Conservation (phyloP, 2,113 vertebrate genomes). For the Pycnonotus jocosus region DNA sequence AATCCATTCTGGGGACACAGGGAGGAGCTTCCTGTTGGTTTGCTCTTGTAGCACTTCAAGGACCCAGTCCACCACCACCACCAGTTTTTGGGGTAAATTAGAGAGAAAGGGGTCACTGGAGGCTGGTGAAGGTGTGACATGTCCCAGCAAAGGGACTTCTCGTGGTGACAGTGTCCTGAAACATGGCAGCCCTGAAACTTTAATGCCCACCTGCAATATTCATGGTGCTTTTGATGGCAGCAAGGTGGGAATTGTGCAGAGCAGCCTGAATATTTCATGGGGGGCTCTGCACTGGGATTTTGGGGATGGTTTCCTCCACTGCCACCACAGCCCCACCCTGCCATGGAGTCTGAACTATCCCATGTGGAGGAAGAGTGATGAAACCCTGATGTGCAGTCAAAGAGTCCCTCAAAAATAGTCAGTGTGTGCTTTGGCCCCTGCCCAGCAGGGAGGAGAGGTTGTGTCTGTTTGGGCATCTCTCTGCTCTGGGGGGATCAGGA, state of each 20-base stretch:
- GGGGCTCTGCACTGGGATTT: neutral
- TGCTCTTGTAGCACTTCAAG: neutral
- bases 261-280: slow-evolving; percentile 29
- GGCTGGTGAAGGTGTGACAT: rapidly evolving
- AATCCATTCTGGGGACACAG: rapidly evolving
- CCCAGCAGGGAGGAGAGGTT: neutral
- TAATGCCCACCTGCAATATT: slow-evolving; percentile 52
- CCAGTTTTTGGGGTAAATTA: neutral
- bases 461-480: neutral
- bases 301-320: neutral
- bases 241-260: neutral
- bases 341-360: rapidly evolving
- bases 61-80: neutral
- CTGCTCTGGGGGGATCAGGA: neutral
- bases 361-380: neutral
- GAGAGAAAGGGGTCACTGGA: neutral
- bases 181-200: neutral
- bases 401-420: neutral
- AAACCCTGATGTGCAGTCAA: neutral
- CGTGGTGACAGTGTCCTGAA: rapidly evolving
- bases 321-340: rapidly evolving
- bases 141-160: rapidly evolving
- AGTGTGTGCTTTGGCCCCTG: rapidly evolving
- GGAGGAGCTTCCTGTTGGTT: rapidly evolving
- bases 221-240: neutral